phyloP scores from a whole-genome alignment of 1,140 invertebrate species.

The Paraescarpia echinospica region DNA sequence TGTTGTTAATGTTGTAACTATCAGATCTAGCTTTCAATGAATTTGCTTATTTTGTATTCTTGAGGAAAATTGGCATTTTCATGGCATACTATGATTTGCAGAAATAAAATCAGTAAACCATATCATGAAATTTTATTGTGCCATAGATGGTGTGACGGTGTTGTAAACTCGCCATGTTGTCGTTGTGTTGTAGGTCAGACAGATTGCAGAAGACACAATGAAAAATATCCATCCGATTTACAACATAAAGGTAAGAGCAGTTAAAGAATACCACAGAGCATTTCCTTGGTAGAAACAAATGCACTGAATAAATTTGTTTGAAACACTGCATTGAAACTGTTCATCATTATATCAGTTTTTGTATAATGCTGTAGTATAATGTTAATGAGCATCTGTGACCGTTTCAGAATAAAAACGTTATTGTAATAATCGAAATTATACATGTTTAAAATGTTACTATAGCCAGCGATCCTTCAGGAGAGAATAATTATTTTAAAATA shows the following conservation, averaged over 20 bases:
- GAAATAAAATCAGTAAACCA: not conserved
- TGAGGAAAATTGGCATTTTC: too few relatives aligned
- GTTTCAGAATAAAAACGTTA: not conserved
- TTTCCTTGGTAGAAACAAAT: not conserved
- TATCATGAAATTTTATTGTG: not conserved
- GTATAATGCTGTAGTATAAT: too few relatives aligned
- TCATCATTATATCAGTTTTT: not conserved
- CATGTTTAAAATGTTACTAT: not conserved
- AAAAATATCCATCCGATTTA: constrained; percentile 99
- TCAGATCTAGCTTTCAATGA: too few relatives aligned
- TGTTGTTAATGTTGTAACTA: too few relatives aligned
- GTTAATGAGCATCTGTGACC: not conserved
- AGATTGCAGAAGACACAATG: constrained; percentile 96
- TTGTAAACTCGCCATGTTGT: not conserved
- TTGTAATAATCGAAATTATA: not conserved
- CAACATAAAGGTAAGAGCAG: constrained; percentile 79
- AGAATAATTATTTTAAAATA: too few relatives aligned
- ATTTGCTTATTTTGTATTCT: too few relatives aligned
- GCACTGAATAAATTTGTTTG: not conserved
- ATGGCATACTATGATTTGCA: not conserved
- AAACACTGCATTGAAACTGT: not conserved
- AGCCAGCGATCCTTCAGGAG: too few relatives aligned
- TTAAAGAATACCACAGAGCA: not conserved
- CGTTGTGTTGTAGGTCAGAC: constrained; percentile 67
- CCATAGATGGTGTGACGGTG: not conserved